Conservation (phyloP, 2,797 vertebrate genomes). For the Oryzias dopingdopingensis region DNA sequence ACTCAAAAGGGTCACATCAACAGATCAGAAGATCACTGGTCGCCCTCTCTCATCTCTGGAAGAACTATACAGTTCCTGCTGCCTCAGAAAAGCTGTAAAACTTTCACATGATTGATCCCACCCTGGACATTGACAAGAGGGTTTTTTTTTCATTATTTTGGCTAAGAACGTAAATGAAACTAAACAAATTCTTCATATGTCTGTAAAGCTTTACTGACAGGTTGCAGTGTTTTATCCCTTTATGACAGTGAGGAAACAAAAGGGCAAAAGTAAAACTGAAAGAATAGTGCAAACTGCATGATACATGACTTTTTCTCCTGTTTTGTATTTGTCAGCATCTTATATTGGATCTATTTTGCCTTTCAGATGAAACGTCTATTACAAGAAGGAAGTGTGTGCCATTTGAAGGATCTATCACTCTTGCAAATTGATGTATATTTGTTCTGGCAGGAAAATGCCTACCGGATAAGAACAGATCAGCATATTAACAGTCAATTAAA, state of each 20-base stretch:
- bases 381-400: slow-evolving; percentile 42
- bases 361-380: slow-evolving; percentile 39
- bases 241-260: slow-evolving; percentile 21
- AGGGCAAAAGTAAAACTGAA: slow-evolving; percentile 10
- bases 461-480: slow-evolving; percentile 69
- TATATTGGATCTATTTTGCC: slow-evolving; percentile 41
- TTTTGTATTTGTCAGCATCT: slow-evolving; percentile 25
- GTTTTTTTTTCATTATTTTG: slow-evolving; percentile 54
- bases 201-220: slow-evolving; percentile 70
- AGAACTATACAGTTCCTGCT: too few species aligned
- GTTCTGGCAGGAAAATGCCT: slow-evolving; percentile 75
- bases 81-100: too few species aligned
- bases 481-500: slow-evolving; percentile 79
- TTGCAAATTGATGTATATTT: slow-evolving; percentile 69
- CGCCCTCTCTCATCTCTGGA: too few species aligned
- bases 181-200: slow-evolving; percentile 59
- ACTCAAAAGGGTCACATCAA: too few species aligned
- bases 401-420: slow-evolving; percentile 71
- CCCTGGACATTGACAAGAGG: slow-evolving; percentile 59
- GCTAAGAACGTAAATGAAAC: slow-evolving; percentile 57
- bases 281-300: slow-evolving; percentile 17
- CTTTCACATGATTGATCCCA: too few species aligned
- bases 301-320: slow-evolving; percentile 29
- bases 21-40: too few species aligned
- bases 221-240: slow-evolving; percentile 60